Evolutionary conservation across 1,140 invertebrate species (phyloP).

Genomic region (Mactra quadrangularis): DNA sequence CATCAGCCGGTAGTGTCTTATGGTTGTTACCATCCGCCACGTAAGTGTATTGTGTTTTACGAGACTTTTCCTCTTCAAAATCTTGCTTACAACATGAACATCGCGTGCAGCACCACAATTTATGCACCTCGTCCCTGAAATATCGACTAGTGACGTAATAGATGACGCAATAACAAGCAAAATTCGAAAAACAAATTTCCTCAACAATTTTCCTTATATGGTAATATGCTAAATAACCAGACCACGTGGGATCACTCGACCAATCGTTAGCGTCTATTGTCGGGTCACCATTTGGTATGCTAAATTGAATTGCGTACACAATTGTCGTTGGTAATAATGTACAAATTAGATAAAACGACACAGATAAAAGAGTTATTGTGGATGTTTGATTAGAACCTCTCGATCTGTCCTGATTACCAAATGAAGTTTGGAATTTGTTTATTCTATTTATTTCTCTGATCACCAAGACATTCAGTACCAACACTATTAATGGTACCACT

Average conservation of each 20-base stretch:
- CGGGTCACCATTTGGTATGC: conserved; percentile 56
- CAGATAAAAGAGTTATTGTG: conserved; percentile 75
- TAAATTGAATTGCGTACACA: conserved; percentile 65
- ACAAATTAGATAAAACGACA: conserved; percentile 78
- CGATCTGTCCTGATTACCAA: conserved; percentile 45
- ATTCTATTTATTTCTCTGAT: conserved; percentile 72
- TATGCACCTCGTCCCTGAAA: conserved; percentile 76
- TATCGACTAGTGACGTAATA: conserved; percentile 77
- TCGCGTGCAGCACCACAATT: conserved; percentile 21
- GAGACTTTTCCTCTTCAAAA: too few species aligned
- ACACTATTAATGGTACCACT: conserved; percentile 72
- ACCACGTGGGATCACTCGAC: conserved; percentile 69
- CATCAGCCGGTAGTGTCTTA: too few species aligned
- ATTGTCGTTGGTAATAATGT: conserved; percentile 77
- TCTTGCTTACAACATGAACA: too few species aligned
- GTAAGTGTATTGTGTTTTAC: too few species aligned
- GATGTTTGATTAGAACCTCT: conserved; percentile 69
- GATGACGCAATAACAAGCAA: conserved; percentile 78
- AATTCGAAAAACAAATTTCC: conserved; percentile 78
- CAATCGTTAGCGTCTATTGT: conserved; percentile 62
- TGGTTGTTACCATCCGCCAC: too few species aligned
- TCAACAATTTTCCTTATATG: conserved; percentile 73
- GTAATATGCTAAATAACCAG: conserved; percentile 72
- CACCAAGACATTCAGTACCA: conserved; percentile 76
- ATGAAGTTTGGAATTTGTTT: conserved; percentile 62